phyloP scores from a whole-genome alignment of 2,113 vertebrate genomes.

The Brachirus orientalis region DNA sequence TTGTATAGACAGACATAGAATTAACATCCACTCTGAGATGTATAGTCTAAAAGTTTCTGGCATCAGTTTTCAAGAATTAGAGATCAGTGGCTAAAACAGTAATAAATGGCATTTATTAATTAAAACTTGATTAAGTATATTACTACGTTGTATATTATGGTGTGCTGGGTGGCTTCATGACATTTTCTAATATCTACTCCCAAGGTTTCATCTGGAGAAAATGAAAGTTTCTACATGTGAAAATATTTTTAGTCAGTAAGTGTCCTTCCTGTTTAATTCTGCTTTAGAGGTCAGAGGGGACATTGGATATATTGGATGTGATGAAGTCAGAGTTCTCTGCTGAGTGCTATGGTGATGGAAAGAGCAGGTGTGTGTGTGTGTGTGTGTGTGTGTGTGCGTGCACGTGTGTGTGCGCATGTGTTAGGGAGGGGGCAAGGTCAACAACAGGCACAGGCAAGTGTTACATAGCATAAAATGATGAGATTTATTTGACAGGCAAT shows the following conservation, averaged over 20 bases:
- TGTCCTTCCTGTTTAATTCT: constrained; percentile 18
- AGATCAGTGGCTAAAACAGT: neutral
- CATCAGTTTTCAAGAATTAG: neutral
- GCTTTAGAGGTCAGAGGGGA: constrained; percentile 18
- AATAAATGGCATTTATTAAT: constrained; percentile 1
- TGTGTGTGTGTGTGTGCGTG: neutral
- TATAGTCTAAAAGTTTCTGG: too few relatives aligned
- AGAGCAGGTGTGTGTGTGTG: neutral
- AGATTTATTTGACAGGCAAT: constrained; percentile 54
- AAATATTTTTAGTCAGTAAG: neutral
- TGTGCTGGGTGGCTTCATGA: neutral
- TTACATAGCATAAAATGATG: constrained; percentile 31
- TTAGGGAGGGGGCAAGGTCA: constrained; percentile 36
- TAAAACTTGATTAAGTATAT: neutral
- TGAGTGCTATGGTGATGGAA: constrained; percentile 10
- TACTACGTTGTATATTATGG: neutral
- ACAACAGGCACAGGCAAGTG: constrained; percentile 13
- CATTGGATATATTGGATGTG: constrained; percentile 11
- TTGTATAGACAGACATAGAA: too few relatives aligned
- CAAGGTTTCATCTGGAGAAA: neutral
- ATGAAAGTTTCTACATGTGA: neutral
- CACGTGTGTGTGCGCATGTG: neutral
- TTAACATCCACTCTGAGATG: too few relatives aligned
- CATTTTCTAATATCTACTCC: neutral
- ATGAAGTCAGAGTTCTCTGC: constrained; percentile 11